These are phyloP conservation scores for Ypsolopha scabrella DNA, from an alignment of 2,888 invertebrate species.

Conservation along the genomic window DNA sequence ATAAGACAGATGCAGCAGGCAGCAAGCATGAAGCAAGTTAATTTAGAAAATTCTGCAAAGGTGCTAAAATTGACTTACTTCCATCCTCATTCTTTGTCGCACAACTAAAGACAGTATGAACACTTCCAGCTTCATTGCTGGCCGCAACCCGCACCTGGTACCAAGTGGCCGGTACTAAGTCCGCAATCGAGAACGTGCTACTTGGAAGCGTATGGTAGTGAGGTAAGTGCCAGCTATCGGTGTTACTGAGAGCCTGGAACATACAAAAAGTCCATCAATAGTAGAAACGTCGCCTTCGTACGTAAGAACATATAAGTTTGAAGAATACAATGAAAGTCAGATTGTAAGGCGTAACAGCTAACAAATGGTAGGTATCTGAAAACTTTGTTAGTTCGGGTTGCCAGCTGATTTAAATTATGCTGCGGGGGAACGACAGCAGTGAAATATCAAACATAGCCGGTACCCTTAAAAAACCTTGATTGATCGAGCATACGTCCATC, in stretches of 20 bases:
- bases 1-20: background rate
- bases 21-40: background rate
- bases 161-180: slow-evolving; percentile 71
- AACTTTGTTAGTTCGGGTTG: no score
- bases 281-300: no score
- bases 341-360: no score
- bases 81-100: slow-evolving; percentile 73
- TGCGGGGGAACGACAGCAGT: no score
- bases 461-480: no score
- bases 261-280: no score
- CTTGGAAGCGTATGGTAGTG: slow-evolving; percentile 18
- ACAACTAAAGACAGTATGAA: slow-evolving; percentile 65
- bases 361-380: no score
- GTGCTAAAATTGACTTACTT: slow-evolving; percentile 41
- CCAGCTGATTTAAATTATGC: no score
- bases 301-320: no score
- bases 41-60: background rate
- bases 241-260: background rate
- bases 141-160: slow-evolving; percentile 73
- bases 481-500: no score
- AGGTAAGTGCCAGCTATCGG: background rate
- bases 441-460: no score
- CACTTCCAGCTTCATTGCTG: slow-evolving; percentile 73
- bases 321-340: no score
- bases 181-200: slow-evolving; percentile 48